Evolutionary conservation across 37 sponge, comb jelly and placozoan species (phyloP).

Genomic region (Agelas oroides): DNA sequence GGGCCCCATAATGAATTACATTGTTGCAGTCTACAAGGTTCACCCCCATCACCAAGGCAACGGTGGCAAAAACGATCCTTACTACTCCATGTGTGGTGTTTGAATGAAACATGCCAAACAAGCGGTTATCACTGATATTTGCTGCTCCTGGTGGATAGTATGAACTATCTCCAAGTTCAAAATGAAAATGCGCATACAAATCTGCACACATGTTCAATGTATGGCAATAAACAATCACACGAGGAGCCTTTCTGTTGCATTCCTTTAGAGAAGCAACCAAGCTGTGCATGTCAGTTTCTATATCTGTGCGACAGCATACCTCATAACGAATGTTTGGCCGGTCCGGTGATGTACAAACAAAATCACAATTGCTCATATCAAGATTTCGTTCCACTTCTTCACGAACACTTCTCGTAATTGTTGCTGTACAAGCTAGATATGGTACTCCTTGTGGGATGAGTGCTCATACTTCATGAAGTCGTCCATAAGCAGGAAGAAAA

Average conservation of each 20-base stretch:
- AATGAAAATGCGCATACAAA: constrained; percentile 36
- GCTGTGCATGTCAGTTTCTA: constrained; percentile 15
- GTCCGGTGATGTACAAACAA: constrained; percentile 36
- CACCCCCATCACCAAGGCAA: constrained; percentile 44
- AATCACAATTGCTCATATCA: constrained; percentile 19
- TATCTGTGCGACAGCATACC: constrained; percentile 4
- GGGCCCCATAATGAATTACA: constrained; percentile 46
- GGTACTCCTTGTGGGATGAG: constrained; percentile 29
- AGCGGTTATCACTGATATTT: constrained; percentile 41
- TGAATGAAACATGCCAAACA: constrained; percentile 59
- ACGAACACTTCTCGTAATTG: constrained; percentile 5
- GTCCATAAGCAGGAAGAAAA: constrained; percentile 49
- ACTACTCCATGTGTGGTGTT: constrained; percentile 21
- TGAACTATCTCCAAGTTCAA: constrained; percentile 19
- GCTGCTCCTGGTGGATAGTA: constrained; percentile 59
- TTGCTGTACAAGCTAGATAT: constrained; percentile 38
- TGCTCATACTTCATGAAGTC: constrained; percentile 29
- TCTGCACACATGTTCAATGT: constrained; percentile 56
- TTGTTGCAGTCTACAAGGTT: background rate
- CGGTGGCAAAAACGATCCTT: constrained; percentile 44
- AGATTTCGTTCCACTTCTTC: background rate
- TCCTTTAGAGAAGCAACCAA: constrained; percentile 9
- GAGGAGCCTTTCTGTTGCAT: constrained; percentile 14
- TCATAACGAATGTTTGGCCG: constrained; percentile 53
- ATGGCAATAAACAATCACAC: constrained; percentile 58